Base-by-base conservation (phyloP, 2,888 invertebrate species). In the Parthenolecanium corni region DNA sequence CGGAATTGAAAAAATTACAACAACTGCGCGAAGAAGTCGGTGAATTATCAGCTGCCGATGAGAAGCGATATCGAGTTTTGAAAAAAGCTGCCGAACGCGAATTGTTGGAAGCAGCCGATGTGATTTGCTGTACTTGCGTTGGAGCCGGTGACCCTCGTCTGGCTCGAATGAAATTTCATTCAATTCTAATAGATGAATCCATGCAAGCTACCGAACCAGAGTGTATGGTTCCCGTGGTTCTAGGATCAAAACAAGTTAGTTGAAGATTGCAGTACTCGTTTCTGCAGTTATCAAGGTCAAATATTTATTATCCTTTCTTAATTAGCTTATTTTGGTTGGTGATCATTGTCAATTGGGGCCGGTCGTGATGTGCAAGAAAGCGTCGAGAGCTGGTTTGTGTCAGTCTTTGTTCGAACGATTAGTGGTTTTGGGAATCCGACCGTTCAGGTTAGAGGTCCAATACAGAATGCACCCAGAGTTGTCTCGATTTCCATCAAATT, bases 381-480 rank as follows among this genome's bases (percentile, higher is more conserved):
- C 98, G 0, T 94, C 96, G 0, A 82, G 90, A 61, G 97, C 98
- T 0, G 98, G 98, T 1, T 81, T 99, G 21, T 92, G 92, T 0
- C 97, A 97, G 74, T 95, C 95, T 57, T 79, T 98, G 65, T 98
- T 99, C 74, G 98, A 98, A 73, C 81, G 98, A 4, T 79, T 99
- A 1, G 97, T 99, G 0, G 94, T 98, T 0, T 80, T 98, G 5
- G 97, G 97, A 9, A 97, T 96, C 69, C 81, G 96, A 24, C 98
- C 98, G 0, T 94, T 97, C 75, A 84, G 97, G 0, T 79, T 98
- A 44, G 96, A 97, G 74, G 93, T 94, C 0, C 98, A 98, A 72
- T 98, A 99, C 74, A 85, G 98, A 56, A 99, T 98, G 98, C 98
- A 98, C 72, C 98, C 98, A 0, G 93, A 94, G 71, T 78, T 99